Evolutionary conservation across 2,888 invertebrate genomes (phyloP), one percentile per base, ranked within the genome.

Genomic region (Andrena flavipes): DNA sequence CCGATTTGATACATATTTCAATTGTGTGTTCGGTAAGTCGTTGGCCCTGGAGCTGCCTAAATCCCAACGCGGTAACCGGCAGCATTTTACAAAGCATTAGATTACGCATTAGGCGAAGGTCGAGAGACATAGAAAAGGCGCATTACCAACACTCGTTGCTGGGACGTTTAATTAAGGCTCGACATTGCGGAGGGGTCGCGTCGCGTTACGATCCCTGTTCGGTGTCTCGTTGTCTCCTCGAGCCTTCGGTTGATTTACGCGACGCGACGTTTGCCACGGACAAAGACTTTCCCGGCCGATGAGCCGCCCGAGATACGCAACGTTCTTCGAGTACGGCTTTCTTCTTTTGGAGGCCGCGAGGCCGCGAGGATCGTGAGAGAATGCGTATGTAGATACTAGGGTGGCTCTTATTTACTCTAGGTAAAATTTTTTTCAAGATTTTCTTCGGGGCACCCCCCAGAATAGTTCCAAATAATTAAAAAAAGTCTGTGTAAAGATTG

Each of bases 281-380:
- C 88, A 90, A 89, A 88, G 87, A 89, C 88, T 88, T 76, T 63
- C 88, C 88, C 86, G 84, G 74, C 89, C 91, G 92, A 92, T 92
- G 85, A 90, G 90, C 90, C 91, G 89, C 89, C 89, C 86, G 84
- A 92, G 92, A 92, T 92, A 92, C 87, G 91, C 90, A 91, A 90
- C 81, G 88, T 87, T 88, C 89, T 72, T 82, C 85, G 70, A 73
- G 75, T 56, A 73, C 59, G 70, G 59, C 56, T 72, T 69, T 59
- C 76, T 35, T 73, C 33, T 75, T 75, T 76, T 42, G 63, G 48
- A 59, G 26, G 42, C 59, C 63, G 67, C 63, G 67, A 62, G 70
- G 59, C 35, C 48, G 67, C 64, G 70, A 68, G 75, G 69, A 70
- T 77, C 85, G 85, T 85, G 85, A 84, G 85, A 85, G 85, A 85